Evolutionary conservation across 2,888 invertebrate genomes (phyloP).

Genomic region (Rhingia rostrata): DNA sequence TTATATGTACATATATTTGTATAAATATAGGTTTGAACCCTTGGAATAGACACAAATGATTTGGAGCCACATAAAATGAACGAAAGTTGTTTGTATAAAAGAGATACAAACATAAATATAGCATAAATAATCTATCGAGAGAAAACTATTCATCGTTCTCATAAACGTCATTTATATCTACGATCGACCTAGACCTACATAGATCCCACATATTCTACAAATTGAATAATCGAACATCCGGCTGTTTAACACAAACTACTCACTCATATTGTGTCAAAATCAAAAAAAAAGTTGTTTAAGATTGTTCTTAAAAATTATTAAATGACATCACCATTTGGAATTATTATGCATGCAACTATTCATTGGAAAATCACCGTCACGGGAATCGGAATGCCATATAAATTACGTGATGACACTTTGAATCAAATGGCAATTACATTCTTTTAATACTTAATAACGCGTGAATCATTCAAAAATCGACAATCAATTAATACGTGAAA

Average conservation of each 20-base stretch:
- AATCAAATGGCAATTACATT: slow-evolving; percentile 30
- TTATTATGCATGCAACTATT: slow-evolving; percentile 17
- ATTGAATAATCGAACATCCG: background rate
- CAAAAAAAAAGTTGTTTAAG: background rate
- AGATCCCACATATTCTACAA: background rate
- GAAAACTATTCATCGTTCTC: too few species aligned
- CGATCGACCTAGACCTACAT: background rate
- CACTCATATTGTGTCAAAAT: background rate
- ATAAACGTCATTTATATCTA: background rate
- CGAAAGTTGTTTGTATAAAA: too few species aligned
- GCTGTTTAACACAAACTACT: background rate
- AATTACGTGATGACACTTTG: slow-evolving; percentile 52
- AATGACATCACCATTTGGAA: slow-evolving; percentile 52
- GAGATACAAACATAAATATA: too few species aligned
- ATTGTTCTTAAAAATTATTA: slow-evolving; percentile 14
- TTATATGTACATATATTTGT: too few species aligned
- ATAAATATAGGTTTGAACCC: too few species aligned
- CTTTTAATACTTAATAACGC: slow-evolving; percentile 14
- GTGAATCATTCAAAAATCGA: slow-evolving; percentile 12
- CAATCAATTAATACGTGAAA: background rate
- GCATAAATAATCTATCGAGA: too few species aligned
- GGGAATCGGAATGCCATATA: slow-evolving; percentile 5
- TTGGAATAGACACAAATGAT: too few species aligned
- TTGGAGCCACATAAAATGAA: too few species aligned
- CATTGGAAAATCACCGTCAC: slow-evolving; percentile 5